A percentile compares a stretch with the other conserved stretches of the same genome.
These are phyloP conservation scores for Artemia sp. DNA, from an alignment of 2,888 invertebrate species.

Conservation along the genomic window DNA sequence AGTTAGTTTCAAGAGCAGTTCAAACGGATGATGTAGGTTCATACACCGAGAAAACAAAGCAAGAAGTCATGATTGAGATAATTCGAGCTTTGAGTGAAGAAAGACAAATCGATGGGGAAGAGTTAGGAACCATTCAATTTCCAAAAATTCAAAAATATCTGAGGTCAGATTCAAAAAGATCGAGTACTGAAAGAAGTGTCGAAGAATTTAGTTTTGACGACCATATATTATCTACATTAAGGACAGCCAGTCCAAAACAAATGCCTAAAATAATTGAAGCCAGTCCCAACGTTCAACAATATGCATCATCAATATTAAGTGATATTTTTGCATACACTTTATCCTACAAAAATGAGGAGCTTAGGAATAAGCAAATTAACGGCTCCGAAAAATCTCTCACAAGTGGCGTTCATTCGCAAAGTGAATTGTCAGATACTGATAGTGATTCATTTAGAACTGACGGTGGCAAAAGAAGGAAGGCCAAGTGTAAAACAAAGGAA, in stretches of 20 bases:
- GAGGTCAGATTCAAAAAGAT: slow-evolving; percentile 33
- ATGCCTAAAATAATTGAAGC: neutral
- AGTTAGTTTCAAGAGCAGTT: neutral
- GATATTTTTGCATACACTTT: slow-evolving; percentile 12
- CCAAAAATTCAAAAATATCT: neutral
- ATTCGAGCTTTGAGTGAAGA: slow-evolving; percentile 14
- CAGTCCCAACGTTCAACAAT: neutral
- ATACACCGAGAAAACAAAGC: slow-evolving; percentile 3
- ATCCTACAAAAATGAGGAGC: neutral
- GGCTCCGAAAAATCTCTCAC: neutral
- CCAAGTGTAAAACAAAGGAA: neutral
- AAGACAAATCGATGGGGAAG: neutral
- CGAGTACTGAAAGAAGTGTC: slow-evolving; percentile 28
- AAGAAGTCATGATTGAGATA: slow-evolving; percentile 12
- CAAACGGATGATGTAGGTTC: neutral
- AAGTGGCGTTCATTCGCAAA: slow-evolving; percentile 6
- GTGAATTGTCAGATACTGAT: neutral
- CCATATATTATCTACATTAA: slow-evolving; percentile 22
- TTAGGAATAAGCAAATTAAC: neutral
- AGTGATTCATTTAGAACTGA: neutral
- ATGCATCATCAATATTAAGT: slow-evolving; percentile 1
- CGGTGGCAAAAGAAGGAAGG: neutral
- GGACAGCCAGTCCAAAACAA: neutral
- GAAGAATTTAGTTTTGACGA: slow-evolving; percentile 27
- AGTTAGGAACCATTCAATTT: neutral